Percentiles rank a stretch among this genome's conserved stretches.
phyloP scores from a whole-genome alignment of 2,113 vertebrate species.

The Tapirus terrestris region DNA sequence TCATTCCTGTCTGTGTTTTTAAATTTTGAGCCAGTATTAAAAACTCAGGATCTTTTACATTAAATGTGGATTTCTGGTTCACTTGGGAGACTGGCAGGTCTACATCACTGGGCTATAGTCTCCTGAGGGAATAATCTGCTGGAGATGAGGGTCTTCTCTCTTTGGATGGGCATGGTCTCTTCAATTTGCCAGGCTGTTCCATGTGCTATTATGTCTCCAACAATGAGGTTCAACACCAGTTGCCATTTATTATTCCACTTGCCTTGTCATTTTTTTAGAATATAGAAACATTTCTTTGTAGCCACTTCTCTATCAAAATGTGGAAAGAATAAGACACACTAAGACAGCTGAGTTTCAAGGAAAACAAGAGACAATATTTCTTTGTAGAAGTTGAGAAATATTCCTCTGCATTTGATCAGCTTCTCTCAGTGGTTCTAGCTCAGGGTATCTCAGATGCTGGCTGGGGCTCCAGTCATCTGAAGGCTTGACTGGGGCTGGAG shows the following conservation, averaged over 20 bases:
- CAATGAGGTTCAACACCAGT: background rate
- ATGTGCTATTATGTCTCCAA: background rate
- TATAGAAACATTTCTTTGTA: background rate
- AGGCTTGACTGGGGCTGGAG: background rate
- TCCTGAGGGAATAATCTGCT: background rate
- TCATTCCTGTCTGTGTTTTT: background rate
- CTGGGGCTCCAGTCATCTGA: background rate
- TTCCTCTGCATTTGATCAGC: background rate
- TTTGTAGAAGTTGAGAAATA: background rate
- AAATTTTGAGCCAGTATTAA: background rate
- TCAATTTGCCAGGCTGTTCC: background rate
- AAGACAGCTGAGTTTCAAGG: background rate
- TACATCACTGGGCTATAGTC: background rate
- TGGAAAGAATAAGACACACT: background rate
- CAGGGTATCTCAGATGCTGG: background rate
- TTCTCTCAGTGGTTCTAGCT: background rate
- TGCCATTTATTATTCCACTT: background rate
- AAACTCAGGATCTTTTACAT: background rate
- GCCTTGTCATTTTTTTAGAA: background rate
- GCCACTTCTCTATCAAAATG: background rate
- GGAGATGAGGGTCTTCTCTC: background rate
- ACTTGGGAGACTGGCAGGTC: background rate
- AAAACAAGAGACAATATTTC: background rate
- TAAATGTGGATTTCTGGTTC: background rate
- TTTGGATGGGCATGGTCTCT: too few relatives aligned